Evolutionary conservation across 2,888 invertebrate species (phyloP).

Genomic region (Atrina japonica): DNA sequence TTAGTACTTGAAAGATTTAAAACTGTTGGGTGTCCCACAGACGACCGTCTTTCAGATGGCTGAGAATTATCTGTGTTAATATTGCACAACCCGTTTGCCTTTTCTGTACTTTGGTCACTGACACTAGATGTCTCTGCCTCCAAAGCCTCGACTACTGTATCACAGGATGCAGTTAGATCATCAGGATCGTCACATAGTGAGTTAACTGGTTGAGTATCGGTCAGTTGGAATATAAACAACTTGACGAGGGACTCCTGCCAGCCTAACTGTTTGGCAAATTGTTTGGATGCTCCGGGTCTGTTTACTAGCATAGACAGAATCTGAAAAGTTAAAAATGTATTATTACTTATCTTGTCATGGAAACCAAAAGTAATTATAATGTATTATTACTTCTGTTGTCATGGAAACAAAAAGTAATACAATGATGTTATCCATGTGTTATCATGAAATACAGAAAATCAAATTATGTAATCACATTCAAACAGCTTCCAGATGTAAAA

Average conservation of each 20-base stretch:
- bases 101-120: constrained; percentile 2
- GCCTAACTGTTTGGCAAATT: constrained; percentile 79
- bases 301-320: constrained; percentile 72
- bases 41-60: background rate
- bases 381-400: too few relatives aligned
- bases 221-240: constrained; percentile 67
- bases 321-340: constrained; percentile 59
- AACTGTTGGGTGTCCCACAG: background rate
- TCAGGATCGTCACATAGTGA: background rate
- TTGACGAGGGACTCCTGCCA: constrained; percentile 84
- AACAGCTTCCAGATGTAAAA: too few relatives aligned
- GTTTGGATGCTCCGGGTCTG: constrained; percentile 69
- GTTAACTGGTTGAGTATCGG: constrained; percentile 32
- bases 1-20: background rate
- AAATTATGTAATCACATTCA: constrained; percentile 2
- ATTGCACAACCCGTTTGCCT: constrained; percentile 16
- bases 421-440: too few relatives aligned
- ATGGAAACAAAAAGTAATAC: too few relatives aligned
- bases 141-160: background rate
- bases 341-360: too few relatives aligned
- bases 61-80: constrained; percentile 1
- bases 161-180: constrained; percentile 4
- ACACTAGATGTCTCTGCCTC: background rate
- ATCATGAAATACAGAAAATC: too few relatives aligned
- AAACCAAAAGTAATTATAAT: too few relatives aligned